Evolutionary conservation across 1,140 invertebrate genomes (phyloP).

Genomic region (Papilio dardanus): DNA sequence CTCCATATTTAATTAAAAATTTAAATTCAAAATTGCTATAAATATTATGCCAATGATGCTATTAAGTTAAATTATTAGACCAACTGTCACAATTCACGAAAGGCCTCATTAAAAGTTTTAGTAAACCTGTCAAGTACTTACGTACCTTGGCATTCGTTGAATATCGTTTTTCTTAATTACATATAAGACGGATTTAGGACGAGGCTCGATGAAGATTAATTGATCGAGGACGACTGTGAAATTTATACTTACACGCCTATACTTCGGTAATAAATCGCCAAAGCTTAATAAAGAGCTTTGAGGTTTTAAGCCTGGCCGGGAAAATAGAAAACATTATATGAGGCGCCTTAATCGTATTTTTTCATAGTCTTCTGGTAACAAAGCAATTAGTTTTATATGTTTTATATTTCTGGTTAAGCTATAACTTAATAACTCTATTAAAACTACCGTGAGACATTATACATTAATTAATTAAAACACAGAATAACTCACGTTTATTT

Average conservation of each 20-base stretch:
- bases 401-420: background rate
- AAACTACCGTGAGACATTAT: no score
- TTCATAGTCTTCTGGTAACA: background rate
- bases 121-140: constrained; percentile 13
- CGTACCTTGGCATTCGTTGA: background rate
- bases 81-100: background rate
- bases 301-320: background rate
- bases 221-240: constrained; percentile 12
- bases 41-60: background rate
- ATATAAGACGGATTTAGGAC: constrained; percentile 25
- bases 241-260: background rate
- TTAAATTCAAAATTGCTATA: background rate
- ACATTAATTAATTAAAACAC: no score
- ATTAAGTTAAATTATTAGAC: constrained; percentile 9
- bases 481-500: no score
- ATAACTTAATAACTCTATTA: no score
- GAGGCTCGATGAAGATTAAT: constrained; percentile 30
- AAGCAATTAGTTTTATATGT: background rate
- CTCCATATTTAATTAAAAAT: no score
- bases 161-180: constrained; percentile 24
- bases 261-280: background rate
- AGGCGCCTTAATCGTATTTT: background rate
- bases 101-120: constrained; percentile 15
- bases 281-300: no score
- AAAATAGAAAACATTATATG: background rate